Percentiles rank a stretch among this genome's conserved stretches.
phyloP scores from a whole-genome alignment of 2,113 vertebrate genomes.

The Macroglossus sobrinus region DNA sequence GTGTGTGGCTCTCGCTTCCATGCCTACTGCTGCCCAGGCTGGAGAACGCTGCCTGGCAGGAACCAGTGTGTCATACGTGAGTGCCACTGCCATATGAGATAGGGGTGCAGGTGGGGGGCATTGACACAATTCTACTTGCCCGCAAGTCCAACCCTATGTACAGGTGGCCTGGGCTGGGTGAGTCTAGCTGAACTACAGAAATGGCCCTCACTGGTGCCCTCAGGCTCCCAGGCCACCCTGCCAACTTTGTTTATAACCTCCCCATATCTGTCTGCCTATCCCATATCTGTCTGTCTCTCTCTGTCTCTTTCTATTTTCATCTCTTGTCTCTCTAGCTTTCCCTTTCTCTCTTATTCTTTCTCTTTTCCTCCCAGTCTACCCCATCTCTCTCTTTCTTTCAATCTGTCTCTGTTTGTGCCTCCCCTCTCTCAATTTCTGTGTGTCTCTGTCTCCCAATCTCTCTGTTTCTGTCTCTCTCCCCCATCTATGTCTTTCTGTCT shows the following conservation, averaged over 20 bases:
- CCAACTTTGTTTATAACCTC: not conserved
- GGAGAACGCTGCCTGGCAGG: constrained; percentile 93
- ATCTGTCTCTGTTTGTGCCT: not conserved
- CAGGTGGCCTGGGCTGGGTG: fast-evolving
- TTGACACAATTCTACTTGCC: fast-evolving
- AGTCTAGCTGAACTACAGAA: too few species aligned
- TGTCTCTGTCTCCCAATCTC: not conserved
- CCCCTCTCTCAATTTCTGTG: not conserved
- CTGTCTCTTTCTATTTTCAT: not conserved
- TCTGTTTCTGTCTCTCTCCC: not conserved
- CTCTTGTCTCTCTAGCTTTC: not conserved
- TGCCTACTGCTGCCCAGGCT: constrained; percentile 95
- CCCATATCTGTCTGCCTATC: not conserved
- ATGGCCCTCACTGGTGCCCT: not conserved
- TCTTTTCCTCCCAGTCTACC: too few species aligned
- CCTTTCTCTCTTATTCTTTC: not conserved
- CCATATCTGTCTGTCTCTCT: not conserved
- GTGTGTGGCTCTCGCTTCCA: constrained; percentile 96
- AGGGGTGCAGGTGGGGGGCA: not conserved
- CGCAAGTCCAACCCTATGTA: not conserved
- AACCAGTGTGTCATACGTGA: constrained; percentile 97
- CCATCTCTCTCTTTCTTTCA: not conserved
- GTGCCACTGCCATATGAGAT: constrained; percentile 69
- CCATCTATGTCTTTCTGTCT: not conserved
- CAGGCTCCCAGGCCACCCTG: not conserved